phyloP scores from a whole-genome alignment of 2,797 vertebrate genomes.

The Propithecus perrieri region DNA sequence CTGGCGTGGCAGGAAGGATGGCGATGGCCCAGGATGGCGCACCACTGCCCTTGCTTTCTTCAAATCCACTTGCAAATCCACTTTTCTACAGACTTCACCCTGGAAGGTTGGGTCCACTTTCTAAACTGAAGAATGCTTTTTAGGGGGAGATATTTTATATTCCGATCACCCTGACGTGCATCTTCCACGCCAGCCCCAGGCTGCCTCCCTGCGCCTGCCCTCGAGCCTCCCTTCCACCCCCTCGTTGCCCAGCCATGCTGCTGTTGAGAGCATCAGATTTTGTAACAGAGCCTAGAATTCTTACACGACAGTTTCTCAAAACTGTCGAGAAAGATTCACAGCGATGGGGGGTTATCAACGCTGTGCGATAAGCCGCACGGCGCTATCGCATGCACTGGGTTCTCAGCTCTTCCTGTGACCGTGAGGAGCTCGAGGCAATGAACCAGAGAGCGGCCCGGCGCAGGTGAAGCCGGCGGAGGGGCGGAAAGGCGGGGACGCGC shows the following conservation, averaged over 20 bases:
- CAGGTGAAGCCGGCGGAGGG: fast-evolving
- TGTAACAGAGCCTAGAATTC: background rate
- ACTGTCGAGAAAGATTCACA: background rate
- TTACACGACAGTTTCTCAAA: too few species aligned
- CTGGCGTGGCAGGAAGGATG: fast-evolving
- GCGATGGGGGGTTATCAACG: background rate
- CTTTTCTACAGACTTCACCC: background rate
- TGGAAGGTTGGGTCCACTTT: background rate
- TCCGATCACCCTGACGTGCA: background rate
- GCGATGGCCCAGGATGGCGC: fast-evolving
- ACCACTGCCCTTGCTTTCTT: background rate
- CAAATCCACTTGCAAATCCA: background rate
- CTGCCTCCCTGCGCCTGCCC: background rate
- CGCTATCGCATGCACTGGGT: fast-evolving
- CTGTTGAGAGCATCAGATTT: background rate
- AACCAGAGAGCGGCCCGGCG: fast-evolving
- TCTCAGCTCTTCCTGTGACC: background rate
- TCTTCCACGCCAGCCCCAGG: background rate
- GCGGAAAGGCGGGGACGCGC: fast-evolving
- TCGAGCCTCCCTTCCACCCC: background rate
- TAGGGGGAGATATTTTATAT: background rate
- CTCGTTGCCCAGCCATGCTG: too few species aligned
- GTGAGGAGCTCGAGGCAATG: background rate
- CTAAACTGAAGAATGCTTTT: background rate
- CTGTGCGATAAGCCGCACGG: background rate